Evolutionary conservation across 2,113 vertebrate genomes (phyloP), one percentile per base, ranked within the genome.

Genomic region (Sebastes schlegelii): DNA sequence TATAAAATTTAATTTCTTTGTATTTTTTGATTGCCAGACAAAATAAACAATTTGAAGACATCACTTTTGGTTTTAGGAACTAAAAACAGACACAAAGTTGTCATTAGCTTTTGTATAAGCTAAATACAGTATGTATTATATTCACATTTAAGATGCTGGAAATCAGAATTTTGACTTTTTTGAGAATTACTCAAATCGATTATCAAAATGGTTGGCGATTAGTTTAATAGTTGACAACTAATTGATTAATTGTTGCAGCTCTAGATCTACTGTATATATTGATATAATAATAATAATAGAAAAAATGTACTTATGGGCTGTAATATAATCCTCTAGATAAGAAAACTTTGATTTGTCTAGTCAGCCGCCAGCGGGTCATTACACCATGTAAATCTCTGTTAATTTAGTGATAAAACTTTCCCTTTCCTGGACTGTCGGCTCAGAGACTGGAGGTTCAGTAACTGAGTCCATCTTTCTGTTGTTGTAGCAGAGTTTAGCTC

Each of bases 401-500:
- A 5, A 48, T 61, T 2, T 43, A 52, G 45, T 34, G 17, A 43
- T 68, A 16, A 16, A 67, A 71, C 6, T 5, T 80, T 80, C 16
- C 19, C 11, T 52, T 55, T 49, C 4, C 16, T n/a, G 6, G 2
- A 1, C 17, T n/a, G n/a, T 55, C 62, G 34, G 78, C 71, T 23
- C 4, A 11, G 46, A 72, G n/a, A 45, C n/a, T 12, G 21, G 48
- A 45, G 45, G 51, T 55, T 64, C 51, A 74, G 21, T 55, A 65
- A 68, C 48, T 23, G 10, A 21, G 83, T 81, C 66, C 6, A 5
- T 79, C 5, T 57, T 57, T 55, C 8, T 74, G 57, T 57, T 74
- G 58, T 74, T 71, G 49, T 42, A 45, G 13, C 76, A 60, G 49
- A 54, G 79, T 67, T 68, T 26, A 69, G 65, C 60, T 2, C 65